These are phyloP conservation scores for Euphydryas editha DNA, from an alignment of 2,888 invertebrate genomes.

Conservation along the genomic window DNA sequence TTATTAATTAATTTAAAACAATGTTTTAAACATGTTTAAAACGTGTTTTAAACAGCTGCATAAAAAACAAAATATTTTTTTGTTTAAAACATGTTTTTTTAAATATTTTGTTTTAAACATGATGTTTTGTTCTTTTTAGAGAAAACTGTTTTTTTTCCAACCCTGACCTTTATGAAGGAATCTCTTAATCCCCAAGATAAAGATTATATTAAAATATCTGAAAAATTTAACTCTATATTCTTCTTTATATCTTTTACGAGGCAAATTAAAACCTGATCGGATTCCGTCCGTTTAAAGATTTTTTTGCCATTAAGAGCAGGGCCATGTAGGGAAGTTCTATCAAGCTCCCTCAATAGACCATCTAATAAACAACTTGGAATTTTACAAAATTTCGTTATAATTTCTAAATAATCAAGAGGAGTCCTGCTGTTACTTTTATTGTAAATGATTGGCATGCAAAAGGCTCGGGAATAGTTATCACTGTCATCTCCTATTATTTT, in stretches of 20 bases:
- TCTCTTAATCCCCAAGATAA: constrained; percentile 74
- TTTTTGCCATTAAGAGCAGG: constrained; percentile 69
- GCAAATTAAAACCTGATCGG: constrained; percentile 61
- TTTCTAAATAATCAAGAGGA: constrained; percentile 47
- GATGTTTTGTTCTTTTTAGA: too few relatives aligned
- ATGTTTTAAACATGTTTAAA: too few relatives aligned
- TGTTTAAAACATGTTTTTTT: too few relatives aligned
- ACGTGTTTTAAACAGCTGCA: too few relatives aligned
- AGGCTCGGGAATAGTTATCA: constrained; percentile 45
- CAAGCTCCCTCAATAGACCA: constrained; percentile 57
- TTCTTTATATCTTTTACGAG: constrained; percentile 65
- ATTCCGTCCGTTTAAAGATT: constrained; percentile 64
- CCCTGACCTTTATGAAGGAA: constrained; percentile 65
- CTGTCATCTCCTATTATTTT: constrained; percentile 69
- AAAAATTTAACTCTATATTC: constrained; percentile 61
- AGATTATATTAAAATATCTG: constrained; percentile 74
- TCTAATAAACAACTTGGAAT: constrained; percentile 57
- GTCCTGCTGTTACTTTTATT: constrained; percentile 33
- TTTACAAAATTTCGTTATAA: constrained; percentile 52
- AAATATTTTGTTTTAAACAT: too few relatives aligned
- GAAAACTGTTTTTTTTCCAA: background rate
- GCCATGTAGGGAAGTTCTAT: constrained; percentile 73
- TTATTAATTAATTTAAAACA: too few relatives aligned
- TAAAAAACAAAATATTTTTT: too few relatives aligned
- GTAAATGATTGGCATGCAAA: constrained; percentile 47